Evolutionary conservation across 2,113 vertebrate species (phyloP), one percentile per base, ranked within the genome.

Genomic region (Natator depressus): DNA sequence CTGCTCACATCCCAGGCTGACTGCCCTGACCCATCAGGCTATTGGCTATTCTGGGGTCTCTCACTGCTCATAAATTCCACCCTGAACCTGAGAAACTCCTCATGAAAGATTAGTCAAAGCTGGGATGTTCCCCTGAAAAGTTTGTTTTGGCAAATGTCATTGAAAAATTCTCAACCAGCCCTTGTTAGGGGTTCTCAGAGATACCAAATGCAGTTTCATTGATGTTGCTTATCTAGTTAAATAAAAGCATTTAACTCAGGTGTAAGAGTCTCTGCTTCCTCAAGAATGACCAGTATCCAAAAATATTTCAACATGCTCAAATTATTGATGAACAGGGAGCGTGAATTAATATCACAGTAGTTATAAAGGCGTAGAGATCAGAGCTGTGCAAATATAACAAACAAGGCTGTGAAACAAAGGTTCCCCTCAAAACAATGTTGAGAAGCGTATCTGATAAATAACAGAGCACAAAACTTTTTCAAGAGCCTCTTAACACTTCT

Each of bases 341-440:
- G 13, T 69, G 65, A 69, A 10, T n/a, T 69, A n/a, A n/a, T n/a
- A 69, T n/a, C 14, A 69, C 19, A 19, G 51, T 4, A 53, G 51
- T 84, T 95, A 82, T 87, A 88, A 93, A 95, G 25, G 82, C 6
- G 38, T 59, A 72, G 55, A 87, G 88, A 94, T 94, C 93, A 88
- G 69, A 84, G 88, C 54, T 82, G 47, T 57, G 90, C 47, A 94
- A 94, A 76, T 55, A 93, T 78, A 91, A n/a, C 78, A 87, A 93
- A 89, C 46, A 83, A 93, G 1, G 22, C 4, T 59, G 57, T 0
- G 5, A 76, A 89, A 87, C 80, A 80, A 47, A 72, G 1, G 25
- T 22, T 82, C 91, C 81, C 78, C 54, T 31, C 50, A 10, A 5
- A 87, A 69, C 75, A 42, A 10, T 51, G 50, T 4, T 29, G 47